Conservation (phyloP, 1,140 invertebrate genomes). For the Atta texana region DNA sequence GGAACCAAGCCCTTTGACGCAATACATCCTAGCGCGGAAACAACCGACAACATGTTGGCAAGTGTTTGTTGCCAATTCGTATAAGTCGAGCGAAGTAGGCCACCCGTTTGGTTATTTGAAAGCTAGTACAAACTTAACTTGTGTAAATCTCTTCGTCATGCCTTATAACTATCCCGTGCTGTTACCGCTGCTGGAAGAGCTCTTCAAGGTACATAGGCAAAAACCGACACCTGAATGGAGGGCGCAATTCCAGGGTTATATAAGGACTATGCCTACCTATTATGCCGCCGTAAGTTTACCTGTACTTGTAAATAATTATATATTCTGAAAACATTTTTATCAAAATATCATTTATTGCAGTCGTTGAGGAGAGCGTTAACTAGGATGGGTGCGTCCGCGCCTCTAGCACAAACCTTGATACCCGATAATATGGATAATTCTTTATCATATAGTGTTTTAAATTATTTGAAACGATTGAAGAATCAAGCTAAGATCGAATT, state of each 20-base stretch:
- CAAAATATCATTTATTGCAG: conserved; percentile 85
- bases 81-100: conserved; percentile 94
- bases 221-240: conserved; percentile 97
- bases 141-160: conserved; percentile 98
- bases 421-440: conserved; percentile 97
- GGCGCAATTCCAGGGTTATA: conserved; percentile 96
- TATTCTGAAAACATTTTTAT: conserved; percentile 20
- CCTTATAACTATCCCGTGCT: conserved; percentile 99
- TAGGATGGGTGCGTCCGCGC: conserved; percentile 95
- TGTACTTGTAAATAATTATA: neutral
- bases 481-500: conserved; percentile 98
- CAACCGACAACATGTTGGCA: conserved; percentile 99
- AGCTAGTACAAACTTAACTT: conserved; percentile 96
- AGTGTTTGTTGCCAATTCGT: conserved; percentile 96
- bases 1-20: conserved; percentile 98
- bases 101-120: conserved; percentile 99
- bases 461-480: conserved; percentile 98
- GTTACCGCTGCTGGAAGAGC: conserved; percentile 96
- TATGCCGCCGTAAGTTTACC: conserved; percentile 93
- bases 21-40: conserved; percentile 97
- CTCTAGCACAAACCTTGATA: conserved; percentile 92
- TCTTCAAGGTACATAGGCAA: conserved; percentile 95
- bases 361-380: conserved; percentile 95
- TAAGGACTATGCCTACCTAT: conserved; percentile 98
- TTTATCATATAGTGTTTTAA: conserved; percentile 96